Evolutionary conservation across 2,888 invertebrate genomes (phyloP).

Genomic region (Antheraea assamensis): DNA sequence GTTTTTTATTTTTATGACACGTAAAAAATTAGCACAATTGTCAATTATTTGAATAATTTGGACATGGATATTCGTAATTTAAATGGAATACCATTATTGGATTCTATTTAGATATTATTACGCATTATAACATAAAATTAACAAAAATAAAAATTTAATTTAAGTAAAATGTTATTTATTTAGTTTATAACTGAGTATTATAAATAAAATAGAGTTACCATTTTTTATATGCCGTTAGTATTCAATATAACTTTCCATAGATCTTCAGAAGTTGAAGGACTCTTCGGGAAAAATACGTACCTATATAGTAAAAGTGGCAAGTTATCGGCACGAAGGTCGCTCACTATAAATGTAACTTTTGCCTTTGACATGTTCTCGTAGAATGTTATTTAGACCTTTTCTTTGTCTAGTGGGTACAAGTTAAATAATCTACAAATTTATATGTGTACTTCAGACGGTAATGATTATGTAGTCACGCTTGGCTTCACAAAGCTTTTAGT

Average conservation of each 20-base stretch:
- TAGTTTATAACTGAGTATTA: background rate
- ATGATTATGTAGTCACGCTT: constrained; percentile 18
- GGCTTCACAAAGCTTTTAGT: constrained; percentile 13
- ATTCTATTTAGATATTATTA: too few relatives aligned
- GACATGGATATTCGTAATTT: too few relatives aligned
- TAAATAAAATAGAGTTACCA: constrained; percentile 19
- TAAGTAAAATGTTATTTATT: background rate
- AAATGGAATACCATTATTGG: too few relatives aligned
- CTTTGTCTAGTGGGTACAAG: constrained; percentile 27
- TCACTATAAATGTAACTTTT: constrained; percentile 36
- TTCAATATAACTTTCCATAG: constrained; percentile 22
- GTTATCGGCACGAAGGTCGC: constrained; percentile 35
- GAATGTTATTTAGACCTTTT: constrained; percentile 24
- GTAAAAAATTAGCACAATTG: too few relatives aligned
- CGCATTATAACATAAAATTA: too few relatives aligned
- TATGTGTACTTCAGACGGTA: constrained; percentile 20
- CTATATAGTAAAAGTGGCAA: constrained; percentile 37
- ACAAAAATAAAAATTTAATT: background rate
- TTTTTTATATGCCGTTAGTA: constrained; percentile 20
- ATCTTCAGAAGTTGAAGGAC: constrained; percentile 16
- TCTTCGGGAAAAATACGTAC: constrained; percentile 23
- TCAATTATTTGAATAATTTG: too few relatives aligned
- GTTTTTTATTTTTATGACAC: too few relatives aligned
- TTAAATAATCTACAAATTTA: constrained; percentile 31
- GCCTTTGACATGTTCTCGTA: constrained; percentile 35